These are phyloP conservation scores for Psylliodes chrysocephalus DNA, from an alignment of 2,888 invertebrate genomes.

Conservation along the genomic window DNA sequence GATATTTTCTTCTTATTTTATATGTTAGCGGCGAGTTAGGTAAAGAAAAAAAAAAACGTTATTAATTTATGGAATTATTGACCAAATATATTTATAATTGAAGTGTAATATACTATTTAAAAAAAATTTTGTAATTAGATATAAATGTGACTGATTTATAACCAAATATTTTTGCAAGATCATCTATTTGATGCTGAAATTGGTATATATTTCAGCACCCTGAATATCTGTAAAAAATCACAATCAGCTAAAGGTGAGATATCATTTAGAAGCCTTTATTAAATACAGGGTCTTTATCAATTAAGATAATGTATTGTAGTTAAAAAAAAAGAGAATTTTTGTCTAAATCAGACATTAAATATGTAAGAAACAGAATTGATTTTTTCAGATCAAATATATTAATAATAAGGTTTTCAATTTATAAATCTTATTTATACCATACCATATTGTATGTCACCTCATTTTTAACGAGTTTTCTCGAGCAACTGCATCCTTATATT, in stretches of 20 bases:
- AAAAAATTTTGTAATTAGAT: conserved; percentile 52
- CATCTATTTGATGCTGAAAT: conserved; percentile 48
- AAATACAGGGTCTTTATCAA: conserved; percentile 65
- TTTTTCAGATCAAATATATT: conserved; percentile 55
- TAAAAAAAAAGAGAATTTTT: conserved; percentile 52
- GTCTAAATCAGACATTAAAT: conserved; percentile 53
- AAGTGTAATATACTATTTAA: conserved; percentile 50
- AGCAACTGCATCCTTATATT: background rate
- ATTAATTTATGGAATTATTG: conserved; percentile 46
- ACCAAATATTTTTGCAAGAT: conserved; percentile 49
- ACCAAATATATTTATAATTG: conserved; percentile 47
- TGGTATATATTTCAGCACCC: conserved; percentile 49
- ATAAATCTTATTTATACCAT: conserved; percentile 41
- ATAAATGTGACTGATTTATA: conserved; percentile 54
- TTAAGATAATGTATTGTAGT: conserved; percentile 61
- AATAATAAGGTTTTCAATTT: conserved; percentile 49
- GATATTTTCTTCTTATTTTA: conserved; percentile 34
- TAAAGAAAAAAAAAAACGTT: conserved; percentile 13
- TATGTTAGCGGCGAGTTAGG: conserved; percentile 19
- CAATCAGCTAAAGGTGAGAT: conserved; percentile 61
- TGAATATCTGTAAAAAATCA: conserved; percentile 53
- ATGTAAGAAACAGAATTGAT: conserved; percentile 58
- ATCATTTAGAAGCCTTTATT: conserved; percentile 64
- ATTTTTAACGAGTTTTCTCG: conserved; percentile 1
- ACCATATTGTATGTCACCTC: conserved; percentile 37